Evolutionary conservation across 1,140 invertebrate species (phyloP).

Genomic region (Grapholita molesta): DNA sequence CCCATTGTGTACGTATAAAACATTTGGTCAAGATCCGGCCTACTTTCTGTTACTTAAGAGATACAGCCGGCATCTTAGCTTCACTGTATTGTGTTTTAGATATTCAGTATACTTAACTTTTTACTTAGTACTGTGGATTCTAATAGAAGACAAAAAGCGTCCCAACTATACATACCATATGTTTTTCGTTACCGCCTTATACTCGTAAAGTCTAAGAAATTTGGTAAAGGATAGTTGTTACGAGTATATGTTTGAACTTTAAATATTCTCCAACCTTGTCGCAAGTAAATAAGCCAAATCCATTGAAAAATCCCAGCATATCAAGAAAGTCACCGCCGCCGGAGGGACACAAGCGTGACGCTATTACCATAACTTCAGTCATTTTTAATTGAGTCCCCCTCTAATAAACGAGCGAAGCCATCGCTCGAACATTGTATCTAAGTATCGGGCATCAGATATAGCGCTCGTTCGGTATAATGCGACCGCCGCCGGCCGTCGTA

Average conservation of each 20-base stretch:
- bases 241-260: too few relatives aligned
- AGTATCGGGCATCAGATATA: slow-evolving; percentile 66
- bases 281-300: too few relatives aligned
- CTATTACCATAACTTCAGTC: slow-evolving; percentile 8
- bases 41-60: not conserved
- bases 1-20: not conserved
- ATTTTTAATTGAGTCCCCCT: slow-evolving; percentile 16
- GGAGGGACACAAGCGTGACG: not conserved
- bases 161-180: too few relatives aligned
- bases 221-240: too few relatives aligned
- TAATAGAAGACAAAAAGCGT: too few relatives aligned
- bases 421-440: slow-evolving; percentile 59
- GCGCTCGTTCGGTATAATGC: slow-evolving; percentile 66
- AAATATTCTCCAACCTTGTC: too few relatives aligned
- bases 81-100: too few relatives aligned
- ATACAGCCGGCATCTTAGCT: not conserved
- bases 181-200: too few relatives aligned
- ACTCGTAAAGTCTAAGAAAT: too few relatives aligned
- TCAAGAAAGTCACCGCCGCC: not conserved
- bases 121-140: too few relatives aligned
- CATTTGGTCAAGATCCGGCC: not conserved
- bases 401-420: slow-evolving; percentile 51
- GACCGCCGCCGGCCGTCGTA: slow-evolving; percentile 68
- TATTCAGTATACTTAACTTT: too few relatives aligned
- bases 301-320: not conserved